Evolutionary conservation across 1,140 invertebrate species (phyloP).

Genomic region (Elysia chlorotica): DNA sequence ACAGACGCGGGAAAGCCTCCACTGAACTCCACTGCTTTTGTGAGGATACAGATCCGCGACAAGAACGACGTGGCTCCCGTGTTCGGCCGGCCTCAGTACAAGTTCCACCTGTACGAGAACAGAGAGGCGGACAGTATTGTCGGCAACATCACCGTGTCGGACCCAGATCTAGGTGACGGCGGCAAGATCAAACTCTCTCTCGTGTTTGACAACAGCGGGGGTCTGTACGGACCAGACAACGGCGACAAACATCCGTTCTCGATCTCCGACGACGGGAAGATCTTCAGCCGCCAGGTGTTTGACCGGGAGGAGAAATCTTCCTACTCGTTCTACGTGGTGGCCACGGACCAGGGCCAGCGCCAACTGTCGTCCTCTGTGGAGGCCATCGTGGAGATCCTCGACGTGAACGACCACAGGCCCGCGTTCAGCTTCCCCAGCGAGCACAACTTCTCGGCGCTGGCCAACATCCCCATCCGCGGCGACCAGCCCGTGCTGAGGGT

Average conservation of each 20-base stretch:
- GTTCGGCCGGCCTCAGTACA: slow-evolving; percentile 26
- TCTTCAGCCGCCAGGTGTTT: slow-evolving; percentile 57
- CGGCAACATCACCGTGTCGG: slow-evolving; percentile 25
- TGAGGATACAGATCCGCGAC: slow-evolving; percentile 37
- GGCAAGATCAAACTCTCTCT: slow-evolving; percentile 6
- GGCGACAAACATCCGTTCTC: slow-evolving; percentile 15
- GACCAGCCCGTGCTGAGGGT: slow-evolving; percentile 23
- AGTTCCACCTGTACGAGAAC: slow-evolving; percentile 27
- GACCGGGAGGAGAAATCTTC: slow-evolving; percentile 80
- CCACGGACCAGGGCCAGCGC: slow-evolving; percentile 87
- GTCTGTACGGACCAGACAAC: not conserved
- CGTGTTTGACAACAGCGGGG: too few species aligned
- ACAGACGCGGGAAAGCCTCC: slow-evolving; percentile 34
- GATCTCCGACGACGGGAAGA: slow-evolving; percentile 13
- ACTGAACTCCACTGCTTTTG: slow-evolving; percentile 21
- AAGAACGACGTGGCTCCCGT: slow-evolving; percentile 39
- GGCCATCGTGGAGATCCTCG: slow-evolving; percentile 78
- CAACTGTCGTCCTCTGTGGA: slow-evolving; percentile 85
- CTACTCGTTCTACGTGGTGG: slow-evolving; percentile 83
- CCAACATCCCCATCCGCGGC: slow-evolving; percentile 11
- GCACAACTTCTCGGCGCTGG: slow-evolving; percentile 12
- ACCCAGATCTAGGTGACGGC: slow-evolving; percentile 19
- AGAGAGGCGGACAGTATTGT: slow-evolving; percentile 24
- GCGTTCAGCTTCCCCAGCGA: slow-evolving; percentile 58
- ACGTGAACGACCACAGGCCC: slow-evolving; percentile 73